Evolutionary conservation across 2,888 invertebrate species (phyloP).

Genomic region (Pelosia muscerda): DNA sequence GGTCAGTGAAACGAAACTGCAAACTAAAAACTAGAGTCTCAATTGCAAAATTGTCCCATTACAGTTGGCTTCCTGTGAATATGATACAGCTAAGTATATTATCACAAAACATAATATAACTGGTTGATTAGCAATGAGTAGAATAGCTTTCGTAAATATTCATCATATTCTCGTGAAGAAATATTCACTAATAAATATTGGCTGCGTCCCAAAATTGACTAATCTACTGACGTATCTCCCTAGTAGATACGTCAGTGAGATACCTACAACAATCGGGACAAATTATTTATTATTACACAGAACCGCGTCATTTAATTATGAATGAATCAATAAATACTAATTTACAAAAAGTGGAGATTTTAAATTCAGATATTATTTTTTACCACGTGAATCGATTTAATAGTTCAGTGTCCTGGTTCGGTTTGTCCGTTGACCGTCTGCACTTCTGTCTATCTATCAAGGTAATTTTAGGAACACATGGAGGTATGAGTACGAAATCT

Average conservation of each 20-base stretch:
- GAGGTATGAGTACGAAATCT: too few species aligned
- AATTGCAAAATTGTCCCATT: constrained; percentile 86
- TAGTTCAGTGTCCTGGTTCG: too few species aligned
- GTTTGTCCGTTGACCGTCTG: too few species aligned
- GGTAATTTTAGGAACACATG: too few species aligned
- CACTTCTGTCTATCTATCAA: too few species aligned
- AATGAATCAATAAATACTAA: background rate
- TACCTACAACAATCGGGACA: background rate
- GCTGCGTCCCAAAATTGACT: background rate
- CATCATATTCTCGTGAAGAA: background rate
- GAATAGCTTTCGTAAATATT: background rate
- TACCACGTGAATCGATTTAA: too few species aligned
- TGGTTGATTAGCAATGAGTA: background rate
- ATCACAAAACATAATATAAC: constrained; percentile 32
- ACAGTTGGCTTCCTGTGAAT: constrained; percentile 79
- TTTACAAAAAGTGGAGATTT: too few species aligned
- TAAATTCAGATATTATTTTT: too few species aligned
- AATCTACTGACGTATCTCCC: background rate
- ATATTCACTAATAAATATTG: background rate
- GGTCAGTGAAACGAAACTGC: constrained; percentile 60
- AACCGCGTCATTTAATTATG: background rate
- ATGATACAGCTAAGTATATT: constrained; percentile 62
- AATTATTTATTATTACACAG: background rate
- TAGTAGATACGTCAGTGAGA: too few species aligned
- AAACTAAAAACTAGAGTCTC: constrained; percentile 73